phyloP scores from a whole-genome alignment of 2,113 vertebrate species.

The Sylvilagus bachmani region DNA sequence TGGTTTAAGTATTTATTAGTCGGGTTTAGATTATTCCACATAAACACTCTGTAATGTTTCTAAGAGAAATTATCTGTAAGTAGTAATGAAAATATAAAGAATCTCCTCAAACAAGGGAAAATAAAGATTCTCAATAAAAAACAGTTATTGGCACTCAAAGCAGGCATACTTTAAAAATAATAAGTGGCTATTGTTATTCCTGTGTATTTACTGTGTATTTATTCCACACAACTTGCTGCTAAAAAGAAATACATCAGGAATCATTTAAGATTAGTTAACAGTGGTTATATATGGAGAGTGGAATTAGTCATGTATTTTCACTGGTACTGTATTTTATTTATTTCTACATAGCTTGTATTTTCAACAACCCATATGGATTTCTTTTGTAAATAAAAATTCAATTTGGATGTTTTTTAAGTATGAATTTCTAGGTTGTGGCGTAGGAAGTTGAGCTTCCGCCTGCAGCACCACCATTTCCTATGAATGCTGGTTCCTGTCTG shows the following conservation, averaged over 20 bases:
- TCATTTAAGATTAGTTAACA: neutral
- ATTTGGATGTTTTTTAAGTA: neutral
- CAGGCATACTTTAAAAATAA: neutral
- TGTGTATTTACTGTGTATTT: neutral
- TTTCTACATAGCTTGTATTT: neutral
- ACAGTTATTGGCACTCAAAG: neutral
- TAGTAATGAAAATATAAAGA: neutral
- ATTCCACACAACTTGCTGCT: neutral
- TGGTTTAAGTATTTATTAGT: neutral
- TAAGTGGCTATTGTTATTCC: neutral
- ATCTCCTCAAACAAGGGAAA: neutral
- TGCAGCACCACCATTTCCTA: no score
- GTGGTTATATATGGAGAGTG: neutral
- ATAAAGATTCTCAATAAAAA: neutral
- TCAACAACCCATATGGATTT: neutral
- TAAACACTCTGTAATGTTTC: neutral
- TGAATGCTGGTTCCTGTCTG: no score
- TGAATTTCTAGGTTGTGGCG: neutral
- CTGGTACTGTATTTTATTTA: slow-evolving; percentile 5
- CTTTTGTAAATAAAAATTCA: neutral
- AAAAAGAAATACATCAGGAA: neutral
- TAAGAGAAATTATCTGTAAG: neutral
- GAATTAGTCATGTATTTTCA: neutral
- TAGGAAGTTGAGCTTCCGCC: no score
- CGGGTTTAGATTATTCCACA: neutral